Percentiles rank a stretch among this genome's conserved stretches.
These are phyloP conservation scores for Dufourea novaeangliae DNA, from an alignment of 1,140 invertebrate genomes.

Conservation along the genomic window DNA sequence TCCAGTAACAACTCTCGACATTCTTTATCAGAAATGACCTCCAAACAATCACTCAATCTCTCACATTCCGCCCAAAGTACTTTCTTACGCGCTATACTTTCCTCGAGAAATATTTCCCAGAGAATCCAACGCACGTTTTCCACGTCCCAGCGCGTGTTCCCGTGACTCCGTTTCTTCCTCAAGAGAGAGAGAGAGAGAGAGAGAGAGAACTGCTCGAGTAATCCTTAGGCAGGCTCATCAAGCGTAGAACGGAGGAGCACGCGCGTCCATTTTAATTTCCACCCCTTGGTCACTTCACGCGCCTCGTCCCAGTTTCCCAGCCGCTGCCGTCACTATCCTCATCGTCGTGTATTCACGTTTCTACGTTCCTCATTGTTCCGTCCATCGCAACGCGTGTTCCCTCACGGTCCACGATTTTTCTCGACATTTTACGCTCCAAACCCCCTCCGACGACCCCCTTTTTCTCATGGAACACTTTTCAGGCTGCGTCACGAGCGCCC, in stretches of 20 bases:
- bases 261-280: slow-evolving; percentile 14
- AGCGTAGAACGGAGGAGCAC: not conserved
- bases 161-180: not conserved
- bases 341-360: not conserved
- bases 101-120: not conserved
- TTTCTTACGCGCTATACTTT: too few relatives aligned
- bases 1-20: too few relatives aligned
- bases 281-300: slow-evolving; percentile 1
- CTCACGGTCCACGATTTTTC: not conserved
- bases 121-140: not conserved
- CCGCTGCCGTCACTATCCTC: not conserved
- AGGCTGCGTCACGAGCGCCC: not conserved
- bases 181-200: too few relatives aligned
- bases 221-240: not conserved
- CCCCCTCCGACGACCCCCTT: not conserved
- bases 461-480: not conserved
- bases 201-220: not conserved
- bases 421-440: not conserved
- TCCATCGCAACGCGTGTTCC: too few relatives aligned
- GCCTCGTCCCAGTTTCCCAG: not conserved
- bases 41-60: too few relatives aligned
- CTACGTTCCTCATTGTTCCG: not conserved
- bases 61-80: too few relatives aligned
- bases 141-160: slow-evolving; percentile 5
- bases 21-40: too few relatives aligned